Evolutionary conservation across 2,888 invertebrate genomes (phyloP), one percentile per base, ranked within the genome.

Genomic region (Auanema freiburgensis): DNA sequence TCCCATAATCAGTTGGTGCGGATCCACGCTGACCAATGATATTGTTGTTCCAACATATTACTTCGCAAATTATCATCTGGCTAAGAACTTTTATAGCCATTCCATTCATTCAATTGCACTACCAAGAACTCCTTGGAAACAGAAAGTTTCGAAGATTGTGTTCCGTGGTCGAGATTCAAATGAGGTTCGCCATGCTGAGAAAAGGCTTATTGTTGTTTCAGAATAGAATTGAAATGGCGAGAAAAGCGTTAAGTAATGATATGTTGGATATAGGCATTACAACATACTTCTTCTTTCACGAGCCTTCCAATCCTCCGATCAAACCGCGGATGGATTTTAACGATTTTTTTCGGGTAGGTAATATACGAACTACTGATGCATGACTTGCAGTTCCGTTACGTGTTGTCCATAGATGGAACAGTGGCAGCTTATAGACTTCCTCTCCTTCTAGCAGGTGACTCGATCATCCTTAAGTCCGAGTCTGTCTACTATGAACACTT

Each of bases 401-500:
- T 93, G 86, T 85, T 97, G 40, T 92, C 90, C 81, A 88, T 97
- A 60, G 97, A 97, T 87, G 97, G 97, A 16, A 93, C 95, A 44
- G 96, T 97, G 16, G 95, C 96, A 21, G 92, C 96, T 0, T 97
- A 96, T 85, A 88, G 96, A 68, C 88, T 94, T 72, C 95, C 96
- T 0, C 95, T 93, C 84, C 87, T 97, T 21, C 85, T 97, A 68
- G 91, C 89, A 51, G 94, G 95, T 1, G 91, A 92, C 79, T 90
- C 92, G 0, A 85, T 93, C 65, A 90, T 95, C 14, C 87, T 97
- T 14, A 97, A 97, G 86, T 94, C 94, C 85, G 89, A 91, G 25
- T 96, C 96, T 0, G 88, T 89, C n/a, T 96, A 92, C 85, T 92
- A 93, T 84, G 96, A 97, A 87, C 91, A 92, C 86, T 97, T 94